These are phyloP conservation scores for Nestor notabilis DNA, from an alignment of 2,113 vertebrate genomes.

Conservation along the genomic window DNA sequence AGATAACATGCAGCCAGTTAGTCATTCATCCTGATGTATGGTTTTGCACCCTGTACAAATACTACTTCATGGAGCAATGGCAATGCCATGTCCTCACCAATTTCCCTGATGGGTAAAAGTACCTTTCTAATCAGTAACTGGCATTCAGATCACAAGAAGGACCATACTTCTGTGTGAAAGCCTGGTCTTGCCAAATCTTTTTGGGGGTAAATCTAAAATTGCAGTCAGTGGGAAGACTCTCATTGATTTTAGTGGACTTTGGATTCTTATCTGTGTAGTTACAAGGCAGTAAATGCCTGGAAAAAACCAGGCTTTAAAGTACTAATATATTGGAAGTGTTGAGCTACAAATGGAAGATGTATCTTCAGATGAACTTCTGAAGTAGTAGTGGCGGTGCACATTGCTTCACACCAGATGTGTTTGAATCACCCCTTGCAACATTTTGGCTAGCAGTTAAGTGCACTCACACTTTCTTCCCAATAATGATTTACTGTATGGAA, in stretches of 20 bases:
- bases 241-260: not conserved
- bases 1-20: not conserved
- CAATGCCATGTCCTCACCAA: not conserved
- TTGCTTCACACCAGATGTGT: not conserved
- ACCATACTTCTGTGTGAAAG: not conserved
- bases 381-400: rapidly evolving
- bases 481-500: not conserved
- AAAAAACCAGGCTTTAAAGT: not conserved
- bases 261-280: not conserved
- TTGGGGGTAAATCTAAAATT: not conserved
- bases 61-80: not conserved
- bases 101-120: not conserved
- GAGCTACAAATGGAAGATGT: not conserved
- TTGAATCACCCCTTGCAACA: not conserved
- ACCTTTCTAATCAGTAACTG: not conserved
- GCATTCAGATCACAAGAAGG: not conserved
- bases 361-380: not conserved
- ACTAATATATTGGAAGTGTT: not conserved
- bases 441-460: not conserved
- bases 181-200: not conserved
- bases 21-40: not conserved
- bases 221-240: not conserved
- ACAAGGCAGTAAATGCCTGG: not conserved
- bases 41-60: not conserved
- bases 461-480: not conserved